Base-by-base conservation (phyloP, 2,888 invertebrate genomes). In the Agonum fuliginosum region DNA sequence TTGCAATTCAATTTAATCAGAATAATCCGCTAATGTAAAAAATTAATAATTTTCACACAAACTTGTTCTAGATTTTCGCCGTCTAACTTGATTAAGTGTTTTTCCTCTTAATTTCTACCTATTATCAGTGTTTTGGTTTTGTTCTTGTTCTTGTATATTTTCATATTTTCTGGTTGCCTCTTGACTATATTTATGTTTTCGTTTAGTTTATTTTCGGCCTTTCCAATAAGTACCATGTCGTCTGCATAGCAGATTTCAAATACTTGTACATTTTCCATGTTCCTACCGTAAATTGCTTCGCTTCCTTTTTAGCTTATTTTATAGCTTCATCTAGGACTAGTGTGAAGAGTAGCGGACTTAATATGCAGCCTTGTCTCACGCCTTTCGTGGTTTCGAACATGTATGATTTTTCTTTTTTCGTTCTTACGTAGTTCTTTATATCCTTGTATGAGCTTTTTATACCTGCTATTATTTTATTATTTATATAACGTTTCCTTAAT, bases 341-440 rank as follows among this genome's bases (percentile, higher is more conserved):
- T 1, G 43, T 14, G 17, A 43, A 43, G 2, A 43, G n/a, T 10
- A 43, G 2, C 8, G 20, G 22, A 3, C 51, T 51, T n/a, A 20
- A 8, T 22, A 51, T 22, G 22, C 17, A 69, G 4, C 24, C 69
- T 20, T 69, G 69, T 43, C 20, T 69, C 43, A 69, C 69, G 8
- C 69, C 69, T 43, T 69, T 12, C n/a, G 3, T 41, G 12, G 69
- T 69, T 69, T 69, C 69, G n/a, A 69, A 69, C 6, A 14, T 1
- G 2, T 41, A 12, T 41, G 43, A 41, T 17, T 41, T 19, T 69
- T 69, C 43, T 10, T 69, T 41, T 19, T 20, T 43, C 3, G n/a
- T 22, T 43, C 20, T 37, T 41, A 69, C 69, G 8, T 41, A 69
- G 20, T 43, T 69, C 22, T 0, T 69, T 22, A 43, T 69, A 4